Conservation (phyloP, 2,113 vertebrate genomes). For the Urocolius indicus region DNA sequence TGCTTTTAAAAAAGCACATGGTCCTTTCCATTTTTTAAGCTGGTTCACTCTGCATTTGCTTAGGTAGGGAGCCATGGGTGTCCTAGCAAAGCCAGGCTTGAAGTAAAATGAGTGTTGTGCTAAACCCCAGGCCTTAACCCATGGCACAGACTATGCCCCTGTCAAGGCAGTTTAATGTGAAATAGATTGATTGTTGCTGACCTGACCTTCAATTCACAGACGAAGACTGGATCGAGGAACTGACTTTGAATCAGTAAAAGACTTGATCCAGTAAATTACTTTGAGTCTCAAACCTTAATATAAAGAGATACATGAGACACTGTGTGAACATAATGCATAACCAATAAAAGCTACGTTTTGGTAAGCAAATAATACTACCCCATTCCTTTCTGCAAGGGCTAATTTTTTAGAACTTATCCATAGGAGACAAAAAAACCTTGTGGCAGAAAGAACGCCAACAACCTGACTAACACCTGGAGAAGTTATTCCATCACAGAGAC, state of each 20-base stretch:
- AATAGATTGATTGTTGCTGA: background rate
- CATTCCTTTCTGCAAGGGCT: background rate
- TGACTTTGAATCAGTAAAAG: no score
- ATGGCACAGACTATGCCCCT: fast-evolving
- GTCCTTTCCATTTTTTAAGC: background rate
- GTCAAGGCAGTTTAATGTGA: fast-evolving
- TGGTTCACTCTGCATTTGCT: background rate
- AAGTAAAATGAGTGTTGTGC: background rate
- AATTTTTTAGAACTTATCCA: background rate
- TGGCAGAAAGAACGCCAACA: background rate
- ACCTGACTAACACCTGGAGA: fast-evolving
- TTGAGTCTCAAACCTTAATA: background rate
- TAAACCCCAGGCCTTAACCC: background rate
- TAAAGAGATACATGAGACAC: fast-evolving
- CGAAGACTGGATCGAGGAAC: background rate
- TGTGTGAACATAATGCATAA: background rate
- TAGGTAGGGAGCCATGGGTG: background rate
- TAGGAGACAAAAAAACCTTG: background rate
- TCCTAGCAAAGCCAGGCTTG: fast-evolving
- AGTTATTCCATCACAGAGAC: background rate
- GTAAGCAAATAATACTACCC: background rate
- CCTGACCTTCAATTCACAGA: background rate
- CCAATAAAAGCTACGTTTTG: background rate
- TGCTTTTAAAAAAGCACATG: background rate
- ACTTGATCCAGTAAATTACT: no score